Evolutionary conservation across 2,797 vertebrate genomes (phyloP), one percentile per base, ranked within the genome.

Genomic region (Danio tinwini): DNA sequence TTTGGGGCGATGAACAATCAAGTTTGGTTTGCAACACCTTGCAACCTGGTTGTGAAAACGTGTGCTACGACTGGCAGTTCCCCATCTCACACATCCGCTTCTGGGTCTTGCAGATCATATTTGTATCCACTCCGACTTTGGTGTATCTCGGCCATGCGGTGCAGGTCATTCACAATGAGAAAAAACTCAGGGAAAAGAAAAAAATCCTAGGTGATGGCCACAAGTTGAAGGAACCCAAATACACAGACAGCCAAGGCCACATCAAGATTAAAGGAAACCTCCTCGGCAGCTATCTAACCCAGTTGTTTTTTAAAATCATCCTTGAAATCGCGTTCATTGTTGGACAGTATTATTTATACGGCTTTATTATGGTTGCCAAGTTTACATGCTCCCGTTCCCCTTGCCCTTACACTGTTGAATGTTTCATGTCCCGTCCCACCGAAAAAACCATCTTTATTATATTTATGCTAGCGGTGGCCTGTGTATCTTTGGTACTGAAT

Each of bases 61-160:
- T 98, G 69, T 99, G 97, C 91, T 99, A 98, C 0, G 97, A 99
- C 82, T 91, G 93, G 89, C 94, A 92, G 81, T 99, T 99, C 92
- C 97, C 97, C 86, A 99, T 99, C 90, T 98, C 96, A 12, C 97
- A 99, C 88, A 95, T 98, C 61, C 96, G 96, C 72, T 98, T 97
- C 93, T 99, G 98, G 97, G 97, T 98, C 77, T 91, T 99, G 52
- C 98, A 99, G 91, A 97, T 99, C 87, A 94, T 98, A 88, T 98
- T 98, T 3, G 91, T 95, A 4, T 91, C 93, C 85, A 94, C 93
- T 0, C 94, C 94, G 0, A 94, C 94, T 0, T 87, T 95, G 74
- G 0, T 93, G 64, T 95, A 94, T 89, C 88, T 95, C 81, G 94
- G 92, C 75, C 94, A 95, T 4, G 93, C 88, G 71, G 74, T 93